These are phyloP conservation scores for Lithophane ornitopus DNA, from an alignment of 2,888 invertebrate genomes.

Conservation along the genomic window DNA sequence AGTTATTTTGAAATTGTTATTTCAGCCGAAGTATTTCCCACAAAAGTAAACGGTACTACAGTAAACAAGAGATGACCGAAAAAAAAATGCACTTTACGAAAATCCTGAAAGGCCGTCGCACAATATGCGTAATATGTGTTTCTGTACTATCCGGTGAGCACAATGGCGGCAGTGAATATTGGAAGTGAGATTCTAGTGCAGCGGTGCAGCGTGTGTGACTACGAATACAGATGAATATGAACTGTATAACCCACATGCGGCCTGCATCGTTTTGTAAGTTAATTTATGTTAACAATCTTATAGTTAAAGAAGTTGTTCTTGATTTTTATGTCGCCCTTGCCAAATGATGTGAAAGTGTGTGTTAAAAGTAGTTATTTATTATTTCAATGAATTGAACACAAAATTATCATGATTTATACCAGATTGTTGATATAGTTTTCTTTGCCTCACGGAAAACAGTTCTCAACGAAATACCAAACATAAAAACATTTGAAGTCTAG, in stretches of 20 bases:
- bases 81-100: slow-evolving; percentile 38
- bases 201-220: slow-evolving; percentile 1
- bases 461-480: neutral
- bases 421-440: neutral
- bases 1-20: neutral
- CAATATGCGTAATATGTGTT: slow-evolving; percentile 50
- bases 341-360: neutral
- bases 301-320: neutral
- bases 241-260: neutral
- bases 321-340: neutral
- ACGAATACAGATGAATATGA: neutral
- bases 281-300: neutral
- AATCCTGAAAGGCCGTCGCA: slow-evolving; percentile 58
- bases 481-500: neutral
- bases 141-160: slow-evolving; percentile 40
- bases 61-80: slow-evolving; percentile 4
- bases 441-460: too few relatives aligned
- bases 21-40: neutral
- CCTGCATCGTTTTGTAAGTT: too few relatives aligned
- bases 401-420: neutral
- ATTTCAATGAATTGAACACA: neutral
- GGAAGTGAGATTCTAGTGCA: slow-evolving; percentile 28
- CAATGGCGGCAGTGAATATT: slow-evolving; percentile 53
- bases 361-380: neutral
- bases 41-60: neutral